Base-by-base conservation (phyloP, 1,140 invertebrate genomes). In the Pseudomyrmex cubaensis region DNA sequence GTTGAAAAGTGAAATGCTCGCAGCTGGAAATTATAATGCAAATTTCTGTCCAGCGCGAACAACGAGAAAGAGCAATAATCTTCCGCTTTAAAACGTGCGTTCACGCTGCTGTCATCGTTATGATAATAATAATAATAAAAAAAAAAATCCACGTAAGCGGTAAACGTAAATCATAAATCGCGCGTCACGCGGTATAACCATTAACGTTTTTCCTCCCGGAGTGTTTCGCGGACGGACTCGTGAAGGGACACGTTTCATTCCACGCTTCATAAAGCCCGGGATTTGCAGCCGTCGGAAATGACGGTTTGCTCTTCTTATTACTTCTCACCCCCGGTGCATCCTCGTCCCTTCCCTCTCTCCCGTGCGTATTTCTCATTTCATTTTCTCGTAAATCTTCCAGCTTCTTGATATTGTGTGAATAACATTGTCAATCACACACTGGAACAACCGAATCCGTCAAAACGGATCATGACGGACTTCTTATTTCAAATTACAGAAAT, bases 261-360 rank as follows among this genome's bases (percentile, higher is more conserved):
- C 76, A 80, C 76, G 76, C 76, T 80, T 72, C 76, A 80, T 76
- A 72, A 83, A 62, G 5, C 62, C 25, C 35, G 63, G 77, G 86
- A 86, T 88, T 82, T 63, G 70, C 72, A 69, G 56, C 54, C 63
- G 82, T 84, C 75, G 86, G 85, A 84, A 88, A 86, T 83, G 73
- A 83, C 54, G 44, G 44, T 72, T 72, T 72, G 54, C 66, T 15
- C 61, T 75, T 82, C 48, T 62, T 82, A 63, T 73, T 59, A 61
- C 61, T 22, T 64, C 64, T 83, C 80, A 75, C 15, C 20, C 61
- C 48, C 52, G 15, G 7, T 35, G 17, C 52, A 15, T 7, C 35
- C 35, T 35, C 7, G 35, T 5, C 35, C 35, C 5, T 35, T 64
- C 62, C 46, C 17, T 52, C 22, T 52, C 50, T 54, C 77, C n/a